These are phyloP conservation scores for Pantherophis guttatus DNA, from an alignment of 2,113 vertebrate genomes.

Conservation along the genomic window DNA sequence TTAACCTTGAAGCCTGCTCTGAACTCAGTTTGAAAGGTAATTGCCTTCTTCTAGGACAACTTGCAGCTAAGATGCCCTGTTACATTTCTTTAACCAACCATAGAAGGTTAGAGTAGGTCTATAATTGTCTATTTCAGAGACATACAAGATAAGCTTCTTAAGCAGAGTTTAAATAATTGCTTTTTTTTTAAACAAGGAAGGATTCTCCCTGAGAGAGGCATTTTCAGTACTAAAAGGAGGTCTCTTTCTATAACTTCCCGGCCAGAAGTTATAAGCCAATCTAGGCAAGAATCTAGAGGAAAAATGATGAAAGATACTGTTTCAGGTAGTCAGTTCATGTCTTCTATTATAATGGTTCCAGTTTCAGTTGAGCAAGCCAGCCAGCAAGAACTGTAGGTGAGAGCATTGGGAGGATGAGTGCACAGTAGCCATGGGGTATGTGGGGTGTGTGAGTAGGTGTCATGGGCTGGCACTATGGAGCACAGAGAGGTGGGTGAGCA, in stretches of 20 bases:
- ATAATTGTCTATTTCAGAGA: background rate
- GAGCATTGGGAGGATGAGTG: background rate
- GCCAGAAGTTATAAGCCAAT: background rate
- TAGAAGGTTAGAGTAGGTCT: background rate
- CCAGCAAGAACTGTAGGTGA: background rate
- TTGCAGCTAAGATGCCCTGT: background rate
- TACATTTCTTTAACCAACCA: background rate
- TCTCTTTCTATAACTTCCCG: background rate
- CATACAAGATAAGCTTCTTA: background rate
- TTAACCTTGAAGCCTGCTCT: background rate
- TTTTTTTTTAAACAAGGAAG: background rate
- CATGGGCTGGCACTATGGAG: too few species aligned
- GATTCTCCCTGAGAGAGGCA: background rate
- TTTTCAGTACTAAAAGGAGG: background rate
- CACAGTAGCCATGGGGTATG: background rate
- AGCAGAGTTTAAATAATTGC: background rate
- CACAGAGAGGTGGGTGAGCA: too few species aligned
- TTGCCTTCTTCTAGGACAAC: background rate
- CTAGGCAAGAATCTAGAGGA: background rate
- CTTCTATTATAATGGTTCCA: background rate
- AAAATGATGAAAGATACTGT: background rate
- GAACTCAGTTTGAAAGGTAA: background rate
- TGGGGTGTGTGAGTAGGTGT: too few species aligned
- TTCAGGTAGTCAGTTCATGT: background rate
- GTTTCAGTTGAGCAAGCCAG: background rate